Evolutionary conservation across 1,140 invertebrate genomes (phyloP).

Genomic region (Pogonomyrmex barbatus): DNA sequence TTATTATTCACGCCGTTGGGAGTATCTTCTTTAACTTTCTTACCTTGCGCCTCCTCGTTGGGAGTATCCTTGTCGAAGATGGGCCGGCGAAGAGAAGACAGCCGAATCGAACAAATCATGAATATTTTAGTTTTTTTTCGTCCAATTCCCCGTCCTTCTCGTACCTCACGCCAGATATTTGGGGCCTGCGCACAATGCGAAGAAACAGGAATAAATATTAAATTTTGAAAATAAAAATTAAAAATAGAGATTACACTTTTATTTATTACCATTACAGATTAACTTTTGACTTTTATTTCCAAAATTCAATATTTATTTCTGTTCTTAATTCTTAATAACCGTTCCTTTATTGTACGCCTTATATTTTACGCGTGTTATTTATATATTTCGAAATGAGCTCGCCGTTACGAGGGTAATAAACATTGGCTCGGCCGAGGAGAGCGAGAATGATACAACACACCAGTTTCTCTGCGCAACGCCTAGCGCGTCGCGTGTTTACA

Average conservation of each 20-base stretch:
- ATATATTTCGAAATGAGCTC: background rate
- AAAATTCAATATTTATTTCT: too few relatives aligned
- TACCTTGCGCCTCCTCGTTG: slow-evolving; percentile 28
- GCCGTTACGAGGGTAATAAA: background rate
- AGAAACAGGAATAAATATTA: too few relatives aligned
- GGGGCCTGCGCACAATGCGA: too few relatives aligned
- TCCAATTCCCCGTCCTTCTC: background rate
- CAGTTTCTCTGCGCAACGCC: background rate
- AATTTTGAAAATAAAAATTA: too few relatives aligned
- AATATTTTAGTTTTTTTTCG: slow-evolving; percentile 11
- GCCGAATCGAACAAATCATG: background rate
- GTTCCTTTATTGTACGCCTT: too few relatives aligned
- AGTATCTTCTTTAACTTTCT: slow-evolving; percentile 61
- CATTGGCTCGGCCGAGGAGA: background rate
- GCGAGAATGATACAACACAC: background rate
- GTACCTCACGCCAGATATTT: background rate
- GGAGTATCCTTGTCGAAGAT: background rate
- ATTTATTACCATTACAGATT: too few relatives aligned
- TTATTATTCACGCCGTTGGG: slow-evolving; percentile 70
- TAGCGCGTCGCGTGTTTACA: background rate
- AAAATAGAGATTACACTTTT: too few relatives aligned
- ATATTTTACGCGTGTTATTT: background rate
- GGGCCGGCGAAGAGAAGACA: background rate
- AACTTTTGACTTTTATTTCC: too few relatives aligned
- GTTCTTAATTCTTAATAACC: too few relatives aligned